Evolutionary conservation across 2,113 vertebrate genomes (phyloP).

Genomic region (Pituophis catenifer): DNA sequence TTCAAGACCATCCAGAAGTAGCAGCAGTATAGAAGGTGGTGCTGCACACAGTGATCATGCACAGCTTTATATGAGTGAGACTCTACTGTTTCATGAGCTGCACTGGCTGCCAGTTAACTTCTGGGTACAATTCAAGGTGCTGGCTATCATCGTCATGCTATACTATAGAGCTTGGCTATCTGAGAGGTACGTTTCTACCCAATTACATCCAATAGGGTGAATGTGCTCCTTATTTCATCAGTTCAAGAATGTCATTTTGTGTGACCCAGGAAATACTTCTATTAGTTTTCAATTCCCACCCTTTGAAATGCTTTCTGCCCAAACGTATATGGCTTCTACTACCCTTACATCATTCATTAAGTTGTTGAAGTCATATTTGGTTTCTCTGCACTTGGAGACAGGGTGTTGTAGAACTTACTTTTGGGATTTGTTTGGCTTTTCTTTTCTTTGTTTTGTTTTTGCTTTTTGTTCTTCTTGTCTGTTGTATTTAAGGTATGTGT

Average conservation of each 20-base stretch:
- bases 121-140: not conserved
- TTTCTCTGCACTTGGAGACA: not conserved
- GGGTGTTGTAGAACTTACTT: not conserved
- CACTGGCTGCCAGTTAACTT: not conserved
- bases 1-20: not conserved
- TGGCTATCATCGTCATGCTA: not conserved
- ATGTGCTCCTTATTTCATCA: not conserved
- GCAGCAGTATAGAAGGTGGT: not conserved
- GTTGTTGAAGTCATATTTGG: not conserved
- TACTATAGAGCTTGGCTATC: not conserved
- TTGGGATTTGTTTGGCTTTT: not conserved
- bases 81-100: not conserved
- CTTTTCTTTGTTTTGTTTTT: not conserved
- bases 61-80: not conserved
- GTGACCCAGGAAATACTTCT: not conserved
- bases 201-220: not conserved
- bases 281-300: not conserved
- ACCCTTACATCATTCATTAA: not conserved
- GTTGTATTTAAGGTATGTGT: not conserved
- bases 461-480: not conserved
- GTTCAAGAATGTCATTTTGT: not conserved
- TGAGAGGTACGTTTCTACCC: not conserved
- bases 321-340: not conserved
- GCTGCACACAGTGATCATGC: not conserved
- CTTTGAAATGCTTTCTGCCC: not conserved